A percentile compares a stretch with the other conserved stretches of the same genome.
These are phyloP conservation scores for Palloptera scutellata DNA, from an alignment of 2,888 invertebrate genomes.

Conservation along the genomic window DNA sequence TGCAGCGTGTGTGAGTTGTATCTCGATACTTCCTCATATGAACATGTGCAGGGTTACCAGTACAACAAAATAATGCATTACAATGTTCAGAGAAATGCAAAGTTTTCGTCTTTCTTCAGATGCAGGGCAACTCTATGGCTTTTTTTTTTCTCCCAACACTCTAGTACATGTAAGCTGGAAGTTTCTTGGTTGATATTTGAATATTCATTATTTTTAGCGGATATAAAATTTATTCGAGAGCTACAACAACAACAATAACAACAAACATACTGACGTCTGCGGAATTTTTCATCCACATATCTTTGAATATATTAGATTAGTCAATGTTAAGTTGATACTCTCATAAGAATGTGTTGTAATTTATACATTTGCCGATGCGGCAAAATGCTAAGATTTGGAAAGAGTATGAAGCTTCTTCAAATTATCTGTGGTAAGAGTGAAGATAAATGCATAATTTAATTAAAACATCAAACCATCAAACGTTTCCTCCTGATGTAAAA, in stretches of 20 bases:
- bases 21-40: background rate
- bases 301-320: slow-evolving; percentile 29
- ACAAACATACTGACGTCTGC: slow-evolving; percentile 56
- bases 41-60: slow-evolving; percentile 15
- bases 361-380: slow-evolving; percentile 31
- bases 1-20: slow-evolving; percentile 20
- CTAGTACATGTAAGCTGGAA: too few relatives aligned
- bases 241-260: slow-evolving; percentile 21
- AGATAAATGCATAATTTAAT: background rate
- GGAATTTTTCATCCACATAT: slow-evolving; percentile 40
- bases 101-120: too few relatives aligned
- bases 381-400: slow-evolving; percentile 1
- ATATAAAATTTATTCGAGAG: slow-evolving; percentile 28
- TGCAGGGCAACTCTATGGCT: too few relatives aligned
- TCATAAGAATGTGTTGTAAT: slow-evolving; percentile 25
- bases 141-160: too few relatives aligned
- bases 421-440: too few relatives aligned
- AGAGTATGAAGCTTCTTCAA: too few relatives aligned
- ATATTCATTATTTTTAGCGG: slow-evolving; percentile 52
- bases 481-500: background rate
- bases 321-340: slow-evolving; percentile 19
- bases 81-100: too few relatives aligned
- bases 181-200: slow-evolving; percentile 42
- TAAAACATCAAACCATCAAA: background rate
- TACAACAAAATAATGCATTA: background rate